Evolutionary conservation across 1,140 invertebrate species (phyloP).

Genomic region (Tribolium castaneum): DNA sequence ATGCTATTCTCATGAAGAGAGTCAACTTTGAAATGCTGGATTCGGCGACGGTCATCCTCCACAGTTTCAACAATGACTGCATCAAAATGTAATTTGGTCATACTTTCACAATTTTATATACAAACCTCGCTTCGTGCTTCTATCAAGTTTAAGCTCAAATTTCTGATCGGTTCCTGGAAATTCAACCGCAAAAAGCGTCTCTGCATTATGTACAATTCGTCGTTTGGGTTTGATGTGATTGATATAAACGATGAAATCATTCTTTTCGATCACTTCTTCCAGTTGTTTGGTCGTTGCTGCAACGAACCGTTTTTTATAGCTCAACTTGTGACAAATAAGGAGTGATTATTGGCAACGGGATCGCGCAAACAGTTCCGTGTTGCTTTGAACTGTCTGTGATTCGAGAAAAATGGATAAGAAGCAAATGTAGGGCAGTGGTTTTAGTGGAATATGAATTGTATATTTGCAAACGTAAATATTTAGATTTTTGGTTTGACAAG

Average conservation of each 20-base stretch:
- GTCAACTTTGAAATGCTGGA: constrained; percentile 68
- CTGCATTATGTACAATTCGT: constrained; percentile 66
- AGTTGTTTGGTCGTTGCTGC: constrained; percentile 70
- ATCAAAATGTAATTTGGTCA: not conserved
- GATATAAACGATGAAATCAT: constrained; percentile 72
- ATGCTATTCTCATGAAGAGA: constrained; percentile 65
- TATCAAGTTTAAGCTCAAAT: constrained; percentile 74
- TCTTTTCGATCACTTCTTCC: constrained; percentile 69
- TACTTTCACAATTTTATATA: constrained; percentile 14
- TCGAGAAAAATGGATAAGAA: not conserved
- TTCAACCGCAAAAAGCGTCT: constrained; percentile 74
- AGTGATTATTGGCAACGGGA: constrained; percentile 27
- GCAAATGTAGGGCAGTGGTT: not conserved
- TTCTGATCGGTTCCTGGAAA: constrained; percentile 72
- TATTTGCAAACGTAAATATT: not conserved
- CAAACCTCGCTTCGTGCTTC: constrained; percentile 70
- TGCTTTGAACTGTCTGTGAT: not conserved
- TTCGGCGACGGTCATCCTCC: constrained; percentile 64
- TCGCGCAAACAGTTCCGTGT: not conserved
- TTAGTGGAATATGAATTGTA: not conserved
- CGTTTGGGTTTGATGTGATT: constrained; percentile 71
- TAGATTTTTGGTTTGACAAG: not conserved
- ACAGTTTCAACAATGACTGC: constrained; percentile 72
- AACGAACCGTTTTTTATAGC: constrained; percentile 45
- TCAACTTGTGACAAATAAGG: constrained; percentile 12